Evolutionary conservation across 2,797 vertebrate genomes (phyloP).

Genomic region (Melanotaenia maccullochi): DNA sequence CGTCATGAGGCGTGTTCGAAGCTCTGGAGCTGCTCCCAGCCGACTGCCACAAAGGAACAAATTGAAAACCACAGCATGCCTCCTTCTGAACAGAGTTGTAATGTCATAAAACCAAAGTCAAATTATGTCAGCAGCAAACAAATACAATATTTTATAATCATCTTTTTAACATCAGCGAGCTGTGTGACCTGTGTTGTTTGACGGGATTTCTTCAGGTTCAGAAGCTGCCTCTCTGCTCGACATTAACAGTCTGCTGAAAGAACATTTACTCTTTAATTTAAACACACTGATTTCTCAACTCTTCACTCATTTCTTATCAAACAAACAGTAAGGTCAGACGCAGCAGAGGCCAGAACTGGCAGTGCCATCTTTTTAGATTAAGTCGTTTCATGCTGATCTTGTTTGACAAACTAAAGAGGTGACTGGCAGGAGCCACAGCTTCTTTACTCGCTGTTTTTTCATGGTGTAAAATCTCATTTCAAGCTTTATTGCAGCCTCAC

Average conservation of each 20-base stretch:
- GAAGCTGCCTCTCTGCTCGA: no score
- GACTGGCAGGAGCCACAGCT: not conserved
- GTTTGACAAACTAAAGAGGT: not conserved
- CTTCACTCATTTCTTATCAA: conserved; percentile 1
- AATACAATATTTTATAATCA: conserved; percentile 1
- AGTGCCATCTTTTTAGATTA: not conserved
- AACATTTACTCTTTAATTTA: no score
- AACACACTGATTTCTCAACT: not conserved
- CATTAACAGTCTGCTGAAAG: no score
- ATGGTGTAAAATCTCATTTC: no score
- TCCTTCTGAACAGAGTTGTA: conserved; percentile 25
- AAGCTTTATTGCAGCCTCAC: no score
- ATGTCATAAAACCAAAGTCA: conserved; percentile 26
- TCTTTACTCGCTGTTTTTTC: no score
- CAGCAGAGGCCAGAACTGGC: not conserved
- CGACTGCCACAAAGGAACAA: conserved; percentile 19
- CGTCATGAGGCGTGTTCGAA: conserved; percentile 22
- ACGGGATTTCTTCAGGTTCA: no score
- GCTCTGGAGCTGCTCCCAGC: conserved; percentile 31
- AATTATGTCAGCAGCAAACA: not conserved
- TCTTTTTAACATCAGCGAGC: not conserved
- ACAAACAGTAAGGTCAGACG: not conserved
- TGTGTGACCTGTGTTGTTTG: no score
- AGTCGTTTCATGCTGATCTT: not conserved
- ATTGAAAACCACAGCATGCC: conserved; percentile 2